Base-by-base conservation (phyloP, 2,113 vertebrate genomes). In the Empidonax alnorum region DNA sequence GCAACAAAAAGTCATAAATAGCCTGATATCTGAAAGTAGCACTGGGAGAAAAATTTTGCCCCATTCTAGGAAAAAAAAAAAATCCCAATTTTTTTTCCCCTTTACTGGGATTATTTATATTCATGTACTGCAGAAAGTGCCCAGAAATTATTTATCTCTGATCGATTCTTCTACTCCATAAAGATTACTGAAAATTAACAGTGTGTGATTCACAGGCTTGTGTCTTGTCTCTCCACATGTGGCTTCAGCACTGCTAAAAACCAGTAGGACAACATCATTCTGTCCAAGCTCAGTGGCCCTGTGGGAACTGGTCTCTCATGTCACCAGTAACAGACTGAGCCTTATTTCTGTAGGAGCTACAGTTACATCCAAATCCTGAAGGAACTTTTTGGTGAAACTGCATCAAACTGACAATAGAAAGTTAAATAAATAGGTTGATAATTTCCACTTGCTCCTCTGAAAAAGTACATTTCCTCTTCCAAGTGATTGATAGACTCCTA, bases 211-310 rank as follows among this genome's bases (percentile, higher is more conserved):
- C 50, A n/a, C 19, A 37, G n/a, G 13, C 5, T 74, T 5, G 10
- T 53, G 16, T 66, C 67, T 68, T 1, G 0, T 55, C 25, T 20
- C 9, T 83, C 9, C 14, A 12, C 10, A 1, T 25, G 11, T 6
- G 30, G 20, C 16, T 67, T 55, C 35, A 84, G 33, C 61, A 33
- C 46, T 62, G 47, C 42, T 55, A 16, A 77, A 86, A 62, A 4
- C 1, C 30, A 62, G 53, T 4, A 37, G 24, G 42, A 14, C 23
- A 46, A 50, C 27, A 67, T 30, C 16, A 24, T 39, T 35, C 50
- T 71, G 50, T 22, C n/a, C 62, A 71, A 86, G 22, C 50, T 65
- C 77, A 73, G 35, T 2, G 4, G 44, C 22, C 25, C 31, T 10
- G 14, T 72, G 47, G 87, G 55, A 75, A 24, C 10, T 13, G 27